Base-by-base conservation (phyloP, 2,113 vertebrate genomes). In the Tragelaphus imberbis region DNA sequence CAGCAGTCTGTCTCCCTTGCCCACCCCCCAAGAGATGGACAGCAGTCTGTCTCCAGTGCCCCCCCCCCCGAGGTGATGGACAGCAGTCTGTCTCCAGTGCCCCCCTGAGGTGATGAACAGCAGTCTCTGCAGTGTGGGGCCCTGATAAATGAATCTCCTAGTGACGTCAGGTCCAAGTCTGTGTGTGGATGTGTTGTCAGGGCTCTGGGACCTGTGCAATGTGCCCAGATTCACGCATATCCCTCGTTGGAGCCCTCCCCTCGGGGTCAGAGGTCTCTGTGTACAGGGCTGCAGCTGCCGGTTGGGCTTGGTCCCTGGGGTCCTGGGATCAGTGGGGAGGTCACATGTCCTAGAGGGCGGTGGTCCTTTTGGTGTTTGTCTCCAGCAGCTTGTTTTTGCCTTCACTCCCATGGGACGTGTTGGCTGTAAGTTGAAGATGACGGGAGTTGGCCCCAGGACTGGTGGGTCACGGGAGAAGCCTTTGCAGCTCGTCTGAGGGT, bases 51-150 rank as follows among this genome's bases (percentile, higher is more conserved):
- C 30, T 2, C 15, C 30, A n/a, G 15, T 65, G 30, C 61, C 61
- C 30, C 4, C 15, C 15, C 15, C 61, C n/a, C n/a, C n/a, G n/a
- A 4, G 14, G 61, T 0, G 14, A 0, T 33, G 30, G n/a, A 15
- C 15, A 15, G 14, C 61, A 33, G 61, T 16, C 30, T 65, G 59
- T 30, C 2, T 1, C 56, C 56, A 58, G 56, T 58, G 63, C 61
- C 59, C 59, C 13, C 1, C 61, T n/a, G n/a, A 15, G 0, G 33
- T 5, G n/a, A 5, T 36, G 65, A n/a, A 23, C n/a, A 36, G 2
- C 65, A 36, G n/a, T 71, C n/a, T 71, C 68, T 71, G n/a, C 65
- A 47, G 55, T 14, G 51, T 85, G 81, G 47, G 14, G 28, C 28
- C 53, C 19, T 65, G n/a, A 23, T n/a, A 55, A 58, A n/a, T 40